phyloP scores from a whole-genome alignment of 2,888 invertebrate species.

The Tridacna crocea region DNA sequence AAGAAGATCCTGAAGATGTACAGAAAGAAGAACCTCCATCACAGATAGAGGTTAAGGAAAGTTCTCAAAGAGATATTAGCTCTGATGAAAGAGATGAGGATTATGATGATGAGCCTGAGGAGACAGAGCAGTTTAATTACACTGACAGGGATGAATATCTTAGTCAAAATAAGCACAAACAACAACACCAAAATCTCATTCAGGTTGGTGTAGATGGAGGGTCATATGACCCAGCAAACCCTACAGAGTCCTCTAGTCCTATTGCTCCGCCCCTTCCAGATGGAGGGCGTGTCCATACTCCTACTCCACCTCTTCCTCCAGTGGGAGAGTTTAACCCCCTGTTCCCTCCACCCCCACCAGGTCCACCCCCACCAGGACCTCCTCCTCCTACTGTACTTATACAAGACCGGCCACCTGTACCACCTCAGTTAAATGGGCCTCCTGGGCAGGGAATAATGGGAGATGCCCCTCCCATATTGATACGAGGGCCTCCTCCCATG shows the following conservation, averaged over 20 bases:
- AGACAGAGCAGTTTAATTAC: slow-evolving; percentile 62
- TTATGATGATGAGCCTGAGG: slow-evolving; percentile 57
- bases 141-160: slow-evolving; percentile 60
- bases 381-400: slow-evolving; percentile 30
- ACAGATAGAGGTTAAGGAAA: slow-evolving; percentile 20
- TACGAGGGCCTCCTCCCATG: slow-evolving; percentile 32
- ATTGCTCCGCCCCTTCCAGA: slow-evolving; percentile 49
- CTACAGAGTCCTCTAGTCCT: slow-evolving; percentile 51
- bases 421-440: slow-evolving; percentile 45
- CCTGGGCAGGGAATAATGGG: slow-evolving; percentile 57
- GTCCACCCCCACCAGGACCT: slow-evolving; percentile 23
- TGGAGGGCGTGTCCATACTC: slow-evolving; percentile 32
- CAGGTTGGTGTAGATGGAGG: slow-evolving; percentile 44
- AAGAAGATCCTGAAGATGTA: not conserved
- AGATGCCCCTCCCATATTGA: slow-evolving; percentile 42
- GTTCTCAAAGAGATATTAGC: slow-evolving; percentile 10
- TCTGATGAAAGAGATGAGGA: slow-evolving; percentile 49
- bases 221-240: slow-evolving; percentile 67
- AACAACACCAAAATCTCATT: slow-evolving; percentile 54
- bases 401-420: slow-evolving; percentile 46
- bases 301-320: slow-evolving; percentile 51
- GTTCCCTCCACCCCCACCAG: slow-evolving; percentile 30
- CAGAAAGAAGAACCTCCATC: slow-evolving; percentile 2
- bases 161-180: slow-evolving; percentile 48
- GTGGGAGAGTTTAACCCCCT: slow-evolving; percentile 36